These are phyloP conservation scores for Fabriciana adippe DNA, from an alignment of 2,888 invertebrate genomes.

Conservation along the genomic window DNA sequence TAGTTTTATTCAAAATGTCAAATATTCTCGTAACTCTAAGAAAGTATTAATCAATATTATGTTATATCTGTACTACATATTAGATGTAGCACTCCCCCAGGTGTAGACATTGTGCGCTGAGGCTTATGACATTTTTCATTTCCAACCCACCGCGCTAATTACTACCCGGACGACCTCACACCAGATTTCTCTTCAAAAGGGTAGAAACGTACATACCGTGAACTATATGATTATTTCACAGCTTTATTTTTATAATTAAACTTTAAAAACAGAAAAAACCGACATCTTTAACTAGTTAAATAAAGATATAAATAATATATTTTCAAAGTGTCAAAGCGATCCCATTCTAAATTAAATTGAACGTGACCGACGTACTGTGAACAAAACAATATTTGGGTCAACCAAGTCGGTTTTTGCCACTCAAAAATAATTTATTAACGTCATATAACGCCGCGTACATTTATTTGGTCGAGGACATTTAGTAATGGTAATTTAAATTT, in stretches of 20 bases:
- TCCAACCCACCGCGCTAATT: slow-evolving; percentile 58
- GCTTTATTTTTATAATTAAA: too few relatives aligned
- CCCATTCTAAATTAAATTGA: slow-evolving; percentile 4
- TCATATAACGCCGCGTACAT: slow-evolving; percentile 11
- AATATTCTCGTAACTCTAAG: too few relatives aligned
- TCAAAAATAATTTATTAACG: slow-evolving; percentile 29
- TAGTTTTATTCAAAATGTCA: too few relatives aligned
- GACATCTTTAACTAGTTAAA: too few relatives aligned
- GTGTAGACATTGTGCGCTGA: slow-evolving; percentile 19
- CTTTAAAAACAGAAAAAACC: too few relatives aligned
- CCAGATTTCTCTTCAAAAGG: slow-evolving; percentile 47
- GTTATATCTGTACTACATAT: neutral
- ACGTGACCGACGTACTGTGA: slow-evolving; percentile 39
- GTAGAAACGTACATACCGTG: slow-evolving; percentile 24
- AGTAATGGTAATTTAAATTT: slow-evolving; percentile 1
- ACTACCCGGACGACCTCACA: slow-evolving; percentile 47
- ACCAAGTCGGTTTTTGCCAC: slow-evolving; percentile 47
- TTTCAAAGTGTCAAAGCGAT: slow-evolving; percentile 6
- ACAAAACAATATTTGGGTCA: slow-evolving; percentile 63
- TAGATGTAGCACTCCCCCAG: slow-evolving; percentile 9
- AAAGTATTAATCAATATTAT: neutral
- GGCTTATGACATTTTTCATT: slow-evolving; percentile 58
- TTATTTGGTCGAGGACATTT: slow-evolving; percentile 16
- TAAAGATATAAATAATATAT: neutral
- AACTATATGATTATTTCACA: neutral